A percentile compares a stretch with the other conserved stretches of the same genome.
Conservation (phyloP, 35 echinoderm and acorn worm genomes). For the Ophioderma brevispina region DNA sequence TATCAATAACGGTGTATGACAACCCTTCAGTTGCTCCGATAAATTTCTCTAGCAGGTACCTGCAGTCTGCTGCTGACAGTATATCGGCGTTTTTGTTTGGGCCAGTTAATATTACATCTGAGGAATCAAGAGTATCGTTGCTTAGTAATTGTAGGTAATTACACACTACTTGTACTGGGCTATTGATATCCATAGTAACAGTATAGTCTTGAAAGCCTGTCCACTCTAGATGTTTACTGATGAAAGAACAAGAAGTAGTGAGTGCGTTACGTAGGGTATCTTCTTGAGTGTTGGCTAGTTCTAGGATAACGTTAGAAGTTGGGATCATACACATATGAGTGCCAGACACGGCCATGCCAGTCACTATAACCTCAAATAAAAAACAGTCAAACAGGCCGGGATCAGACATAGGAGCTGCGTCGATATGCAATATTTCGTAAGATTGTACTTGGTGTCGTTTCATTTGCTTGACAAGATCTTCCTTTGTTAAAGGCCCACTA, state of each 20-base stretch:
- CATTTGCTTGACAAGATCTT: slow-evolving; percentile 8
- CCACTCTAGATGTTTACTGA: slow-evolving; percentile 7
- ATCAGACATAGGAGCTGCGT: slow-evolving; percentile 1
- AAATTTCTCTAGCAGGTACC: neutral
- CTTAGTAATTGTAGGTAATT: slow-evolving; percentile 15
- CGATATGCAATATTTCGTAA: slow-evolving; percentile 16
- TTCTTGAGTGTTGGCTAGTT: slow-evolving; percentile 42
- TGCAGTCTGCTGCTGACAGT: neutral
- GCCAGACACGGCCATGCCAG: slow-evolving; percentile 32
- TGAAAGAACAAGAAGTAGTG: neutral
- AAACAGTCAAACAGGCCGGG: slow-evolving; percentile 7
- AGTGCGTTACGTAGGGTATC: slow-evolving; percentile 4
- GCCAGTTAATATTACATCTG: neutral
- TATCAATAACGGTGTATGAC: slow-evolving; percentile 21
- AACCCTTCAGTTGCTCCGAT: neutral
- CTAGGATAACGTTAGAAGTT: neutral
- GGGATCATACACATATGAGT: slow-evolving; percentile 13
- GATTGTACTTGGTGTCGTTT: neutral
- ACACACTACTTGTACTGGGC: slow-evolving; percentile 35
- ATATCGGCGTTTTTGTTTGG: neutral
- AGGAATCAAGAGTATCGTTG: neutral
- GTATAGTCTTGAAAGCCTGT: neutral
- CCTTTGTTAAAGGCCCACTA: slow-evolving; percentile 29
- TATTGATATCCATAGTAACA: slow-evolving; percentile 24
- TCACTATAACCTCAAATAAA: slow-evolving; percentile 30